Evolutionary conservation across 2,888 invertebrate species (phyloP), one percentile per base, ranked within the genome.

Genomic region (Epinotia nisella): DNA sequence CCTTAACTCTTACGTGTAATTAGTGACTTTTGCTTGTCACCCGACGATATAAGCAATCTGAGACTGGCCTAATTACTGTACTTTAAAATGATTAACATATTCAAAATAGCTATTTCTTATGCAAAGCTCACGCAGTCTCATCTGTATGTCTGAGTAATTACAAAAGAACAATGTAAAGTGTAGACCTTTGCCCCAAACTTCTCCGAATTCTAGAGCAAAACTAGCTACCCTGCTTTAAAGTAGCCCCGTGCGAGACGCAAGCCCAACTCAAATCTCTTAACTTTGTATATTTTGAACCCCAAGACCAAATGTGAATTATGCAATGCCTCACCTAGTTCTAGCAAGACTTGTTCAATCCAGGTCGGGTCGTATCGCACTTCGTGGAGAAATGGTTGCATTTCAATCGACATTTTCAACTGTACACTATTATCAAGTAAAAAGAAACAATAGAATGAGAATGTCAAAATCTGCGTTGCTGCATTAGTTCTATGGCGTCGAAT

Each of bases 291-390:
- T n/a, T n/a, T 13, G n/a, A n/a, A n/a, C 5, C 15, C 4, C 5
- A n/a, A n/a, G 4, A 49, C 15, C 13, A 49, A n/a, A 72, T 5
- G 0, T 13, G 13, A 64, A 64, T 55, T 64, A 51, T 62, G 39
- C 17, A 59, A 17, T 29, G 21, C 79, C 85, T 83, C 78, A 90
- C 92, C 85, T 49, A 92, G 80, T 75, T 88, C 76, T 35, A 92
- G 79, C 66, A 92, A 78, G 45, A 91, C 81, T 77, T 81, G 79
- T 77, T 92, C 90, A 45, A 90, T 79, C 82, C 83, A 85, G 19
- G 58, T 78, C 29, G 78, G 78, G 72, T 91, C 84, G 69, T 87
- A 87, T 17, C 79, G 79, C 2, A 87, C 71, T 74, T 85, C 84
- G 45, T 77, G 79, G 15, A 76, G 78, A 10, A 69, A 85, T 0